These are phyloP conservation scores for Balaenoptera acutorostrata DNA, from an alignment of 2,113 vertebrate genomes.

Conservation along the genomic window DNA sequence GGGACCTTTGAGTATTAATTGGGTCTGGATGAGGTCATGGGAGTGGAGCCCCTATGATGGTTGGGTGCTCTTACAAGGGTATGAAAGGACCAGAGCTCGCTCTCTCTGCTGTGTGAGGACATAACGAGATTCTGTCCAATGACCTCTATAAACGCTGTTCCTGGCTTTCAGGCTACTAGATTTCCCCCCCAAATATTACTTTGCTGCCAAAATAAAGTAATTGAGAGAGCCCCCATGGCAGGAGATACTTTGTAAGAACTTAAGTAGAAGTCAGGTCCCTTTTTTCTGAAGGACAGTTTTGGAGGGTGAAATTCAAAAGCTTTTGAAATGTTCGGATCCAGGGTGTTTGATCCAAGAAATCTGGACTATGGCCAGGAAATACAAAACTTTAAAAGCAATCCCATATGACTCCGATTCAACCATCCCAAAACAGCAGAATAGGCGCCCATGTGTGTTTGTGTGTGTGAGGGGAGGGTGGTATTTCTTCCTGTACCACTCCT, in stretches of 20 bases:
- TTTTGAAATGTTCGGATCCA: not conserved
- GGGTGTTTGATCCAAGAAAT: not conserved
- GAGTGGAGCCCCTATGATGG: not conserved
- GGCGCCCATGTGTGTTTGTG: not conserved
- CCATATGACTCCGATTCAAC: not conserved
- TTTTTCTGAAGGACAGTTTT: not conserved
- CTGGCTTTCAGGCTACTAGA: not conserved
- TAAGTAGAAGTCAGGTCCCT: not conserved
- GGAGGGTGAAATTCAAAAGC: accelerated
- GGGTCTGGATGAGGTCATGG: not conserved
- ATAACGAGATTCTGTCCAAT: not conserved
- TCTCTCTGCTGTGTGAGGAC: not conserved
- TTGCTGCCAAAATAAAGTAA: not conserved
- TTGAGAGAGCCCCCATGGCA: not conserved
- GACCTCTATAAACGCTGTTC: not conserved
- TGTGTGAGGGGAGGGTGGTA: not conserved
- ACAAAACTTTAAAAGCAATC: not conserved
- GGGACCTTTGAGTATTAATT: not conserved
- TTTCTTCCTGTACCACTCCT: not conserved
- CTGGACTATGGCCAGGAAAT: not conserved
- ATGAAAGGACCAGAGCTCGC: not conserved
- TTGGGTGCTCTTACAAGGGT: not conserved
- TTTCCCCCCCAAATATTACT: not conserved
- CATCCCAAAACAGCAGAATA: not conserved
- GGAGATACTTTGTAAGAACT: not conserved